These are phyloP conservation scores for Blastomussa wellsi DNA, from an alignment of 92 coral and sea anemone genomes.

Conservation along the genomic window DNA sequence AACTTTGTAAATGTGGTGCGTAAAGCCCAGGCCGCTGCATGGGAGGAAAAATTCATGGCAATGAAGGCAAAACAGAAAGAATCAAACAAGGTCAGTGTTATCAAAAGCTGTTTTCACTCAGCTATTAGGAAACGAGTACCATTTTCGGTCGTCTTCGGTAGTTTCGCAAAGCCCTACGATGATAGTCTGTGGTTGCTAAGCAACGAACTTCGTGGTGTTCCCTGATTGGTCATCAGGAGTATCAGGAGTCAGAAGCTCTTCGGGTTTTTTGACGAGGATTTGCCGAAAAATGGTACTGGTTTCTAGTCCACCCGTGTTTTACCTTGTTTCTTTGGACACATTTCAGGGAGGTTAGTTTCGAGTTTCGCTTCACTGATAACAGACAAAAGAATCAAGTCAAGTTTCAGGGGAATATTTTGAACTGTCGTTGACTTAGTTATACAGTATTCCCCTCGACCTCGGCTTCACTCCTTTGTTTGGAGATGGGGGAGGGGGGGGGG, in stretches of 20 bases:
- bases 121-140: neutral
- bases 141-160: neutral
- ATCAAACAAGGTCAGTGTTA: constrained; percentile 33
- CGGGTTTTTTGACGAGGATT: neutral
- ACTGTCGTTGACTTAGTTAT: too few species aligned
- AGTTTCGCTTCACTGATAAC: too few species aligned
- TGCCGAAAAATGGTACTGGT: neutral
- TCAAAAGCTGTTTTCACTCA: neutral
- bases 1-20: constrained; percentile 96
- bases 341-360: too few species aligned
- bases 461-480: too few species aligned
- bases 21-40: constrained; percentile 96
- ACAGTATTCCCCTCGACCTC: too few species aligned
- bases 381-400: too few species aligned
- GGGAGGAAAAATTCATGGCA: constrained; percentile 99
- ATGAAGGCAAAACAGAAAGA: constrained; percentile 96
- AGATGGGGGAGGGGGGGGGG: too few species aligned
- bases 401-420: too few species aligned
- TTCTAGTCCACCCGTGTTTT: neutral
- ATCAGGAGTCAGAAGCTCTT: neutral
- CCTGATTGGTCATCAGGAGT: neutral
- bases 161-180: neutral
- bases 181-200: neutral
- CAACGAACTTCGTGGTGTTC: neutral
- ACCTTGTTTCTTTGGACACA: too few species aligned